phyloP scores from a whole-genome alignment of 2,888 invertebrate genomes.

The Taenaris catops region DNA sequence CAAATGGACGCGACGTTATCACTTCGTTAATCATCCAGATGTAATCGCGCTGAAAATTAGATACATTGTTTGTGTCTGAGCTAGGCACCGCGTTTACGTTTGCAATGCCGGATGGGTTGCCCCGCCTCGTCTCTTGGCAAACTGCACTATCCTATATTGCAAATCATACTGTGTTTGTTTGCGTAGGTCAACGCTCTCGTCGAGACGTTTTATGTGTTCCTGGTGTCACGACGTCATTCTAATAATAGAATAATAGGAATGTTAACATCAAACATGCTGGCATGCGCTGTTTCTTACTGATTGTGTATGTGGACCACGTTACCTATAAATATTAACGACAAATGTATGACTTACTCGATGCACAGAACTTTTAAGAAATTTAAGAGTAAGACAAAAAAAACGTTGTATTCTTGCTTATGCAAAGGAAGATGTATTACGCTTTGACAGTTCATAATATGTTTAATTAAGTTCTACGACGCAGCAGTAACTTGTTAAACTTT shows the following conservation, averaged over 20 bases:
- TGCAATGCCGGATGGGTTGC: constrained; percentile 59
- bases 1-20: constrained; percentile 41
- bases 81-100: constrained; percentile 33
- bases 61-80: constrained; percentile 4
- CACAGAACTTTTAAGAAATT: too few relatives aligned
- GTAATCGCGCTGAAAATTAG: constrained; percentile 17
- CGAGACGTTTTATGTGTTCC: constrained; percentile 72
- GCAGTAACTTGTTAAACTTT: constrained; percentile 71
- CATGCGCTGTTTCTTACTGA: constrained; percentile 48
- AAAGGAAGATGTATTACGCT: constrained; percentile 31
- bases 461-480: constrained; percentile 59
- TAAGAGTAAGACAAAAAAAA: too few relatives aligned
- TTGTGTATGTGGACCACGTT: constrained; percentile 40
- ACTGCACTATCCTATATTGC: constrained; percentile 68
- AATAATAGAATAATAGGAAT: constrained; percentile 75
- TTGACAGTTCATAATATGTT: constrained; percentile 60
- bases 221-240: constrained; percentile 73
- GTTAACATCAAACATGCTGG: constrained; percentile 59
- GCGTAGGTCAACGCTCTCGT: constrained; percentile 71
- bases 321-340: constrained; percentile 25
- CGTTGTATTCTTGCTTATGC: constrained; percentile 16
- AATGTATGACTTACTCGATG: background rate
- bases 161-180: constrained; percentile 74
- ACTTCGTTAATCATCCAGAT: constrained; percentile 19
- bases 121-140: constrained; percentile 70